These are phyloP conservation scores for Emydocephalus ijimae DNA, from an alignment of 2,113 vertebrate species.

Conservation along the genomic window DNA sequence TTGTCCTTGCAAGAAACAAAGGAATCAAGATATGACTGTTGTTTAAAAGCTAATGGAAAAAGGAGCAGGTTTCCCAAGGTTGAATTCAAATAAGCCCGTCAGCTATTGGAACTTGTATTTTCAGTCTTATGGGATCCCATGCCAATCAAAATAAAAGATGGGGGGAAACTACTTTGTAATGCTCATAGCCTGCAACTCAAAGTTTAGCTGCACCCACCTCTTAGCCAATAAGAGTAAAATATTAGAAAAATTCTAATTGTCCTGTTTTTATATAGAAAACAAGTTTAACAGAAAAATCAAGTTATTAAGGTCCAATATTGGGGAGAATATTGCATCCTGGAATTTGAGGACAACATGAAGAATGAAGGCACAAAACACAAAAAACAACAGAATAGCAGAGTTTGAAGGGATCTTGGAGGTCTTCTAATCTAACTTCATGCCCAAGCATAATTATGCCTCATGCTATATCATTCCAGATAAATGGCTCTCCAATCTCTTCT, in stretches of 20 bases:
- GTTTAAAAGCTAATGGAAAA: background rate
- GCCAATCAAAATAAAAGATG: background rate
- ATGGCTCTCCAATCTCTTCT: background rate
- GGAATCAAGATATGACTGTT: background rate
- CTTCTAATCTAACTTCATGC: background rate
- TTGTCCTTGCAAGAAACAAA: background rate
- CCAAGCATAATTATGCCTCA: background rate
- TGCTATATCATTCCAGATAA: background rate
- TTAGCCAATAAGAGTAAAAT: background rate
- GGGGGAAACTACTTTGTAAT: background rate
- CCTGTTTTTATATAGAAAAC: background rate
- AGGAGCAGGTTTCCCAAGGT: background rate
- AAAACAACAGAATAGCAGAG: background rate
- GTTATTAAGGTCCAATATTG: background rate
- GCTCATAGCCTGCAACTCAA: background rate
- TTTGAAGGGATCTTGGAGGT: background rate
- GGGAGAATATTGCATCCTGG: background rate
- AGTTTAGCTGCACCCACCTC: background rate
- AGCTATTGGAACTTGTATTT: background rate
- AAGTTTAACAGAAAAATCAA: background rate
- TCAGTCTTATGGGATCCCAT: background rate
- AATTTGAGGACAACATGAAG: background rate
- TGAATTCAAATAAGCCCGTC: background rate
- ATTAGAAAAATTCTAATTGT: background rate
- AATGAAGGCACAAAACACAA: background rate